Percentiles rank a stretch among this genome's conserved stretches.
These are phyloP conservation scores for Myotis brandtii DNA, from an alignment of 2,113 vertebrate genomes.

Conservation along the genomic window DNA sequence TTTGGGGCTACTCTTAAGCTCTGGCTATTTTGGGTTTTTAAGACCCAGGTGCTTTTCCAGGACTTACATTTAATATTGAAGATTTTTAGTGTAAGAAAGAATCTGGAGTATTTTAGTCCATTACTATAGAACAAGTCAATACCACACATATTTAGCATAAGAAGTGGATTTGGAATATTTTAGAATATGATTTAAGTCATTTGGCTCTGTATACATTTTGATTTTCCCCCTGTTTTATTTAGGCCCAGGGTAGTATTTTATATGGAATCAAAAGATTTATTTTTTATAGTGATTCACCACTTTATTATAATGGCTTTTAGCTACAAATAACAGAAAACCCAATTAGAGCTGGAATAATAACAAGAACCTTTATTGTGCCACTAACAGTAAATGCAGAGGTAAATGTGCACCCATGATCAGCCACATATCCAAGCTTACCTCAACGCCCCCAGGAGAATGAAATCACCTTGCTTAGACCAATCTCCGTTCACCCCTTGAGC, in stretches of 20 bases:
- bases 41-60: not conserved
- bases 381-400: not conserved
- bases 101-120: not conserved
- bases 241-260: not conserved
- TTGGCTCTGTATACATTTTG: not conserved
- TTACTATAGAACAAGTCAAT: not conserved
- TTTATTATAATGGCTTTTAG: not conserved
- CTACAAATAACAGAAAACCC: not conserved
- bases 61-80: not conserved
- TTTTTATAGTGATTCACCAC: not conserved
- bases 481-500: not conserved
- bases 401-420: not conserved
- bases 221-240: not conserved
- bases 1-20: not conserved
- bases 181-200: not conserved
- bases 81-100: conserved; percentile 7
- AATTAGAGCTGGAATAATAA: not conserved
- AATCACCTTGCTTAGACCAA: not conserved
- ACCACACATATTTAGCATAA: not conserved
- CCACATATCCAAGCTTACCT: not conserved
- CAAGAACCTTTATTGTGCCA: not conserved
- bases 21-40: not conserved
- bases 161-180: not conserved
- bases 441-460: not conserved
- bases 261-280: not conserved